Evolutionary conservation across 2,113 vertebrate species (phyloP).

Genomic region (Piaya cayana): DNA sequence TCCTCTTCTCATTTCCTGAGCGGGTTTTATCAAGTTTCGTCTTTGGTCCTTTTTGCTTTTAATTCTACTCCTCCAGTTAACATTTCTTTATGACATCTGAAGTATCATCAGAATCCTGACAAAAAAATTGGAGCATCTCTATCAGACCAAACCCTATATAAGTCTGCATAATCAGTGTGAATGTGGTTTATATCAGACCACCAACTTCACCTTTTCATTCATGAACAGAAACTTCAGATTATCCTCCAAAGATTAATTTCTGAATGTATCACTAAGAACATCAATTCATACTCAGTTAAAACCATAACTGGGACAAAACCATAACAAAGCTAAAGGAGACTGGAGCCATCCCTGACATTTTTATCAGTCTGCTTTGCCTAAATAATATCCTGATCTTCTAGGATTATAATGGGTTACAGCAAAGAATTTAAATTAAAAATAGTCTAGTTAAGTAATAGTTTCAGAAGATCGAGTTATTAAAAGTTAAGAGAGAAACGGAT

Average conservation of each 20-base stretch:
- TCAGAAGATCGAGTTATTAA: not conserved
- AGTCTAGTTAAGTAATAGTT: not conserved
- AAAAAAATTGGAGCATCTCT: not conserved
- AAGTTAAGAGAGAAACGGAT: not conserved
- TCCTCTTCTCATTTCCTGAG: not conserved
- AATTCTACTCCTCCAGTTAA: not conserved
- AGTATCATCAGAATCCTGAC: not conserved
- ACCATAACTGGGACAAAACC: not conserved
- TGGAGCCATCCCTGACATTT: not conserved
- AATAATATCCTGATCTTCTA: not conserved
- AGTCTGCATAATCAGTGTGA: not conserved
- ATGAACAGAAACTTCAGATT: not conserved
- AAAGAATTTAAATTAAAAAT: not conserved
- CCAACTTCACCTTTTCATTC: not conserved
- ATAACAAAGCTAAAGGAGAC: not conserved
- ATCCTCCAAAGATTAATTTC: not conserved
- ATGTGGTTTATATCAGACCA: not conserved
- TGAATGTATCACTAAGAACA: not conserved
- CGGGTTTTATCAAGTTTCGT: not conserved
- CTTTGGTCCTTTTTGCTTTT: not conserved
- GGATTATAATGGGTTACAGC: not conserved
- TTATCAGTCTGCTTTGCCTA: not conserved
- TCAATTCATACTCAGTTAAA: not conserved
- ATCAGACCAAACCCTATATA: not conserved
- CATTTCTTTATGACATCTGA: not conserved